Evolutionary conservation across 2,113 vertebrate genomes (phyloP).

Genomic region (Glaucidium brasilianum): DNA sequence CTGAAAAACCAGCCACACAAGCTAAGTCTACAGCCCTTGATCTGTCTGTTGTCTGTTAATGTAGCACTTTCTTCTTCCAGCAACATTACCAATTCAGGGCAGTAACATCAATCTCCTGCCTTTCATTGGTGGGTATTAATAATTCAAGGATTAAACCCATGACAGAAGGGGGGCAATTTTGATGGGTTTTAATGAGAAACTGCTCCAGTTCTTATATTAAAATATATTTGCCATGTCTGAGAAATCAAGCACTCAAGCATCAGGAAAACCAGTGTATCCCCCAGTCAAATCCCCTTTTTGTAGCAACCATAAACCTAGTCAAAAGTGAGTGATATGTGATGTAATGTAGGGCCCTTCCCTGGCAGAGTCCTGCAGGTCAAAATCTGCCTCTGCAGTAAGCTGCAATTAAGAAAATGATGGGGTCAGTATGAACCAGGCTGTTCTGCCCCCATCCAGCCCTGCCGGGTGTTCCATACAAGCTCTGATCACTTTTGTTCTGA

Average conservation of each 20-base stretch:
- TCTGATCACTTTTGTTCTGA: background rate
- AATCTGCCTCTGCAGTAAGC: background rate
- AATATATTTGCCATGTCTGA: background rate
- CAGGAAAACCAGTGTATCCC: background rate
- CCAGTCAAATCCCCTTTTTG: background rate
- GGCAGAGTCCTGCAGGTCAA: background rate
- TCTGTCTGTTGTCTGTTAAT: background rate
- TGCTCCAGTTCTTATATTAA: background rate
- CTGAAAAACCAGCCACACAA: background rate
- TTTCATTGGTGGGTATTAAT: background rate
- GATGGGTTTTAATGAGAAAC: background rate
- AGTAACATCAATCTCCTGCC: background rate
- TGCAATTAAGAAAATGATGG: background rate
- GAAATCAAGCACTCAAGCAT: background rate
- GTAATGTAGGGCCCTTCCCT: background rate
- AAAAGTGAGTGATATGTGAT: background rate
- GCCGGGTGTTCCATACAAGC: background rate
- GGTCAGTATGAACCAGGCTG: background rate
- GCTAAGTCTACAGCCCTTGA: background rate
- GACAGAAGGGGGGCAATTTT: background rate
- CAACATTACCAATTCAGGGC: background rate
- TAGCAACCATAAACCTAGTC: background rate
- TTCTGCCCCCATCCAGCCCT: background rate
- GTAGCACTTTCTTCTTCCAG: background rate
- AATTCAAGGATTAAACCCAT: background rate